phyloP scores from a whole-genome alignment of 2,888 invertebrate genomes.

The Parthenolecanium corni region DNA sequence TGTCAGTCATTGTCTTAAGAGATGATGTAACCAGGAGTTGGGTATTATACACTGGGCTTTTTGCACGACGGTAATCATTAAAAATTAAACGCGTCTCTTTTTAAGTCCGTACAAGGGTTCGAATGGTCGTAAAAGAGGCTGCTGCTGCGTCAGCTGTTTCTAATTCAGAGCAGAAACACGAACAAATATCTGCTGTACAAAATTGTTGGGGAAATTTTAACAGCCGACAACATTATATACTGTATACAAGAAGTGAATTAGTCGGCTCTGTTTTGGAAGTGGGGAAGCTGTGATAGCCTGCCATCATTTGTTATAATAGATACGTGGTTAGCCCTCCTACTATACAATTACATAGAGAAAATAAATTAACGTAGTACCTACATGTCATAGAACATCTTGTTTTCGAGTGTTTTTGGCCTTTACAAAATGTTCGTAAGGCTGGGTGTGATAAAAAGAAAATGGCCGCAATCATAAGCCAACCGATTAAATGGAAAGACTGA shows the following conservation, averaged over 20 bases:
- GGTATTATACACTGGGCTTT: slow-evolving; percentile 1
- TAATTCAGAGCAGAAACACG: slow-evolving; percentile 4
- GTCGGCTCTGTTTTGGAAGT: too few relatives aligned
- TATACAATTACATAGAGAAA: too few relatives aligned
- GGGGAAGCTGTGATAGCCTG: slow-evolving; percentile 1
- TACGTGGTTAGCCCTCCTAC: neutral
- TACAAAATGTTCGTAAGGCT: too few relatives aligned
- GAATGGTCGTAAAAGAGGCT: slow-evolving; percentile 13
- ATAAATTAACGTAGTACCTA: too few relatives aligned
- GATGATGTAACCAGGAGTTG: neutral
- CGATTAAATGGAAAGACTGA: too few relatives aligned
- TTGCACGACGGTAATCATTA: slow-evolving; percentile 12
- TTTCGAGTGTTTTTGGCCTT: too few relatives aligned
- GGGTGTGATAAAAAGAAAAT: too few relatives aligned
- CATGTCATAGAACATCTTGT: too few relatives aligned
- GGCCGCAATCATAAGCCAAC: too few relatives aligned
- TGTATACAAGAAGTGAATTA: neutral
- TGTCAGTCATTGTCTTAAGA: slow-evolving; percentile 18
- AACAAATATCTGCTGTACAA: slow-evolving; percentile 1
- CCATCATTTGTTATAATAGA: slow-evolving; percentile 1
- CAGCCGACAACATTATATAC: slow-evolving; percentile 13
- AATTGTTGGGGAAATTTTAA: slow-evolving; percentile 4
- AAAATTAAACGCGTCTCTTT: slow-evolving; percentile 20
- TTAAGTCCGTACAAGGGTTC: slow-evolving; percentile 12
- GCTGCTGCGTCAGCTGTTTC: slow-evolving; percentile 13